Evolutionary conservation across 1,140 invertebrate genomes (phyloP).

Genomic region (Drosophila neocordata): DNA sequence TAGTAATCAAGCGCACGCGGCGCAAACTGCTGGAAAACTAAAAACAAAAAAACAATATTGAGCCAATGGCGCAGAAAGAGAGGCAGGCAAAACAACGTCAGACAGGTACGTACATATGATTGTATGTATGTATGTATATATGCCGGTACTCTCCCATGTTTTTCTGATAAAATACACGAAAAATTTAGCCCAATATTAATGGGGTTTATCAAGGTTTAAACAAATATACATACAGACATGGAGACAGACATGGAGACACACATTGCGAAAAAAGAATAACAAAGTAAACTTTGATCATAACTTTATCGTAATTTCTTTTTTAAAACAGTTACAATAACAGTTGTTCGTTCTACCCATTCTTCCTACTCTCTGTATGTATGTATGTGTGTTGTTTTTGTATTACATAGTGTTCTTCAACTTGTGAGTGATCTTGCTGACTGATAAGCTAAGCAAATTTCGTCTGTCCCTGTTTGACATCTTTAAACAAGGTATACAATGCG

Average conservation of each 20-base stretch:
- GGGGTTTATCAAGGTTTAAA: slow-evolving; percentile 43
- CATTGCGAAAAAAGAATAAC: slow-evolving; percentile 3
- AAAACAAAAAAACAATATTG: slow-evolving; percentile 27
- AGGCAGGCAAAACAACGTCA: slow-evolving; percentile 15
- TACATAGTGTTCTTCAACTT: slow-evolving; percentile 22
- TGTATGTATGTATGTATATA: slow-evolving; percentile 14
- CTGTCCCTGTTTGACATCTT: slow-evolving; percentile 21
- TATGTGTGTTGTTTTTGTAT: slow-evolving; percentile 10
- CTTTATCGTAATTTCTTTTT: not conserved
- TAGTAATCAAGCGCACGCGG: slow-evolving; percentile 61
- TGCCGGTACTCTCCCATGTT: slow-evolving; percentile 21
- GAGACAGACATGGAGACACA: not conserved
- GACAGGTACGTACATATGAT: slow-evolving; percentile 2
- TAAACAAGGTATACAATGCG: no score
- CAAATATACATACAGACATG: not conserved
- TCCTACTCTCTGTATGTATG: not conserved
- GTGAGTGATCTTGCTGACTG: slow-evolving; percentile 49
- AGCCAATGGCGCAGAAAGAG: slow-evolving; percentile 48
- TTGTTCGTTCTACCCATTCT: not conserved
- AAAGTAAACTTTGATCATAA: not conserved
- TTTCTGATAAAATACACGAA: slow-evolving; percentile 65
- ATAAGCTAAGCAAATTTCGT: slow-evolving; percentile 35
- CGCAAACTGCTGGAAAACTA: slow-evolving; percentile 66
- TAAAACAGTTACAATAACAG: not conserved
- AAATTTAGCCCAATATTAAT: slow-evolving; percentile 63